phyloP scores from a whole-genome alignment of 2,113 vertebrate species.

The Hemicordylus capensis region DNA sequence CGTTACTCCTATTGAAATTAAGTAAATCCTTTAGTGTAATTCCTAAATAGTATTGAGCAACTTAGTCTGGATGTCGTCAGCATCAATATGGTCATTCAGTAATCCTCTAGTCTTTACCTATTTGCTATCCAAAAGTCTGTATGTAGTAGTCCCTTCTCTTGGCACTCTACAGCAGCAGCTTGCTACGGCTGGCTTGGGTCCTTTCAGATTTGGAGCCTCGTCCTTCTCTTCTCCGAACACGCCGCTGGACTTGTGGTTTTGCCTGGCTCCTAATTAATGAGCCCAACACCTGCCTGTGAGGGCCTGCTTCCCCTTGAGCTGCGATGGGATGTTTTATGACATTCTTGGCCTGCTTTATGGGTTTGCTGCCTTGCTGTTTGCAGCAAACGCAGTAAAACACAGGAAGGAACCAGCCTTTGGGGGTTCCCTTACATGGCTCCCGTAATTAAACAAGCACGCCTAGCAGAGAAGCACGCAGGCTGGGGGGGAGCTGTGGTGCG shows the following conservation, averaged over 20 bases:
- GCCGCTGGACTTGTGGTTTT: neutral
- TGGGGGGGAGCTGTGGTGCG: neutral
- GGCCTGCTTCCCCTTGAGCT: neutral
- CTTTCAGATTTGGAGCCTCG: neutral
- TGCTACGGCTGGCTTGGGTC: neutral
- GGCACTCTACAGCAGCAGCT: neutral
- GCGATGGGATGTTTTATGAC: slow-evolving; percentile 19
- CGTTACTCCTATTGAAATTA: no score
- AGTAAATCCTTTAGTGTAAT: no score
- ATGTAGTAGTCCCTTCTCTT: neutral
- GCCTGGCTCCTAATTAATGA: slow-evolving; percentile 1
- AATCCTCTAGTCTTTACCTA: neutral
- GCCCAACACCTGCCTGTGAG: slow-evolving; percentile 20
- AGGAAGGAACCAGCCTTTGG: slow-evolving; percentile 10
- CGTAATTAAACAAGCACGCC: slow-evolving; percentile 3
- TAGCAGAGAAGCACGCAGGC: neutral
- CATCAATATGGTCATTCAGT: neutral
- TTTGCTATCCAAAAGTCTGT: neutral
- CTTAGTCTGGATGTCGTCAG: no score
- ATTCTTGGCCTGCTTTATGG: slow-evolving; percentile 25
- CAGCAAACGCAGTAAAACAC: slow-evolving; percentile 18
- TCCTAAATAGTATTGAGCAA: no score
- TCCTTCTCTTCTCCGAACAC: neutral
- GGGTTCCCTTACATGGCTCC: slow-evolving; percentile 25
- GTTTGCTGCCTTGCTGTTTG: neutral